These are phyloP conservation scores for Bufo bufo DNA, from an alignment of 2,113 vertebrate genomes.

Conservation along the genomic window DNA sequence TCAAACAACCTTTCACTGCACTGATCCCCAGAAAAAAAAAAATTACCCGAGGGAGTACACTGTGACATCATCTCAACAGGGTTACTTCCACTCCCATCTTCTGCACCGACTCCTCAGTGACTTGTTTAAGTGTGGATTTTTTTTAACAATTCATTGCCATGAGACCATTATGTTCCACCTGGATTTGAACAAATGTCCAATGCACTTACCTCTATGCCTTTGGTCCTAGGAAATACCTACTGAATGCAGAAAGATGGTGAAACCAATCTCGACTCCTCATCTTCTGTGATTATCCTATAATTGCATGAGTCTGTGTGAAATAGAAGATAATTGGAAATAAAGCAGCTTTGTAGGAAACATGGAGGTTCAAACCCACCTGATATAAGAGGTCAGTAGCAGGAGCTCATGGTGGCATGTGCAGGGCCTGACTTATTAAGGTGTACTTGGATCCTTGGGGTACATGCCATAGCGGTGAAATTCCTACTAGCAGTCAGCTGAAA, in stretches of 20 bases:
- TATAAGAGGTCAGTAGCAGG: constrained; percentile 74
- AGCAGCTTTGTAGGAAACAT: constrained; percentile 72
- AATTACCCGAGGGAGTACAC: too few species aligned
- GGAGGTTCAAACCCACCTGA: constrained; percentile 75
- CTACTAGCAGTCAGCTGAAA: constrained; percentile 74
- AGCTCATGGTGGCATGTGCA: constrained; percentile 67
- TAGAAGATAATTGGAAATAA: constrained; percentile 76
- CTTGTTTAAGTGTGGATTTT: too few species aligned
- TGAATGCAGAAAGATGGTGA: constrained; percentile 68
- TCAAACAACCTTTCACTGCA: too few species aligned
- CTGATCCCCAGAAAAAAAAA: too few species aligned
- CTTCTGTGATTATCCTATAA: constrained; percentile 81
- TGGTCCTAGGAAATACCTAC: constrained; percentile 42
- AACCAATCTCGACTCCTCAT: constrained; percentile 78
- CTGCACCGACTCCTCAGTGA: too few species aligned
- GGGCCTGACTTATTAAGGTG: constrained; percentile 67
- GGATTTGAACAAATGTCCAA: neutral
- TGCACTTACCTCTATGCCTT: neutral
- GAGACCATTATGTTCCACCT: neutral
- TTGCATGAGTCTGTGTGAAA: constrained; percentile 79
- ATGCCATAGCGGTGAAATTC: constrained; percentile 72
- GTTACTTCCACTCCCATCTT: too few species aligned
- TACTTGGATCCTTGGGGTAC: constrained; percentile 61
- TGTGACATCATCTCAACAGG: too few species aligned
- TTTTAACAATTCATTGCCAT: too few species aligned